Evolutionary conservation across 2,113 vertebrate genomes (phyloP).

Genomic region (Scopus umbretta): DNA sequence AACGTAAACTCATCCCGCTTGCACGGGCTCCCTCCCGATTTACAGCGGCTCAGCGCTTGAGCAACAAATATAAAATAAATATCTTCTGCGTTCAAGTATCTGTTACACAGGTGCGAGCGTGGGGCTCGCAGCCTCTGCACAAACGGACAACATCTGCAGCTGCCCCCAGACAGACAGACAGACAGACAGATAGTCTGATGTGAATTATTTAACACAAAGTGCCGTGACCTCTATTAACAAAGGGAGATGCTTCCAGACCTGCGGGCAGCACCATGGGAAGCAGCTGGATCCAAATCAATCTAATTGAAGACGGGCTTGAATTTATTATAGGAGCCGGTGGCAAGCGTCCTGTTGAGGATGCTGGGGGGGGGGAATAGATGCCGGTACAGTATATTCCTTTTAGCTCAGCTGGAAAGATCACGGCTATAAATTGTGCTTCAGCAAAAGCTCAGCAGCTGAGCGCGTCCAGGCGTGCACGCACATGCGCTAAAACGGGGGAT

Average conservation of each 20-base stretch:
- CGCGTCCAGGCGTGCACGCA: rapidly evolving
- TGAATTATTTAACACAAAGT: slow-evolving; percentile 88
- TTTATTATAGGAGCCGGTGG: slow-evolving; percentile 65
- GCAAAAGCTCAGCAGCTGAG: background rate
- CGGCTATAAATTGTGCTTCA: slow-evolving; percentile 53
- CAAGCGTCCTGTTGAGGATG: slow-evolving; percentile 62
- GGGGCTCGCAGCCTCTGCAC: background rate
- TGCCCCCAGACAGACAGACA: slow-evolving; percentile 71
- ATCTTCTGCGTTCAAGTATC: background rate
- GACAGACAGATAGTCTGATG: slow-evolving; percentile 69
- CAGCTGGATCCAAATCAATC: slow-evolving; percentile 70
- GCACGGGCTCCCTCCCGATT: background rate
- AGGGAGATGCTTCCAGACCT: slow-evolving; percentile 78
- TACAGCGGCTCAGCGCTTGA: background rate
- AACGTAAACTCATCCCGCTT: rapidly evolving
- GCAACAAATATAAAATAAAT: background rate
- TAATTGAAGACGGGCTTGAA: slow-evolving; percentile 67
- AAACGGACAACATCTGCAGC: slow-evolving; percentile 82
- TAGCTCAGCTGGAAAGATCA: slow-evolving; percentile 68
- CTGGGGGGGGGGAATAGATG: slow-evolving; percentile 61
- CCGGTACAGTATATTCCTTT: slow-evolving; percentile 34
- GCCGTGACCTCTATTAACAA: slow-evolving; percentile 83
- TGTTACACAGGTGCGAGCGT: background rate
- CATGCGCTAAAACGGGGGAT: background rate
- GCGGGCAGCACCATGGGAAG: slow-evolving; percentile 76